These are phyloP conservation scores for Emydoidea blandingii DNA, from an alignment of 2,797 vertebrate genomes.

Conservation along the genomic window DNA sequence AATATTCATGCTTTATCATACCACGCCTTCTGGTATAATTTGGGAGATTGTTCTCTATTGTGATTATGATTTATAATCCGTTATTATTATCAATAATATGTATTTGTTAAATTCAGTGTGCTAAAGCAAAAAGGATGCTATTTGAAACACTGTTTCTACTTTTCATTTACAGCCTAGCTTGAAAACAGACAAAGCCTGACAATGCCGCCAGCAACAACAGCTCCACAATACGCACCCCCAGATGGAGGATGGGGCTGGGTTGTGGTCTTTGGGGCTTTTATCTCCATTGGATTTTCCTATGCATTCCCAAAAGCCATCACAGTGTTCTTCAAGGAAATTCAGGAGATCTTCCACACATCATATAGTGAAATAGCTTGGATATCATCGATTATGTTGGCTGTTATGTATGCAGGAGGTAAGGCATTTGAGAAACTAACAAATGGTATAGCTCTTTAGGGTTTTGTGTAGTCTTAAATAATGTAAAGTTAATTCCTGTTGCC, in stretches of 20 bases:
- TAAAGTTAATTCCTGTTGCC: neutral
- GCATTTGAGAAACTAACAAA: neutral
- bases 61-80: neutral
- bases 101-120: neutral
- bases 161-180: conserved; percentile 65
- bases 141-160: conserved; percentile 29
- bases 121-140: neutral
- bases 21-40: neutral
- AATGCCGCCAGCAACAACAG: conserved; percentile 84
- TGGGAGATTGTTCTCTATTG: neutral
- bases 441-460: neutral
- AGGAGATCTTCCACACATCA: conserved; percentile 90
- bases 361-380: conserved; percentile 97
- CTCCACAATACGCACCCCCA: conserved; percentile 83
- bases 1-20: accelerated
- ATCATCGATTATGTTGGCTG: conserved; percentile 97
- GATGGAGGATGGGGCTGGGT: conserved; percentile 98
- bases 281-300: conserved; percentile 98
- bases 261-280: conserved; percentile 92
- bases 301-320: conserved; percentile 97
- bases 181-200: conserved; percentile 62
- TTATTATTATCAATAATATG: neutral
- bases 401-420: conserved; percentile 98
- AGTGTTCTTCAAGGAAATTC: conserved; percentile 98
- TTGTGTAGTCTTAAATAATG: neutral